Conservation (phyloP, 2,113 vertebrate genomes). For the Lasiurus borealis region DNA sequence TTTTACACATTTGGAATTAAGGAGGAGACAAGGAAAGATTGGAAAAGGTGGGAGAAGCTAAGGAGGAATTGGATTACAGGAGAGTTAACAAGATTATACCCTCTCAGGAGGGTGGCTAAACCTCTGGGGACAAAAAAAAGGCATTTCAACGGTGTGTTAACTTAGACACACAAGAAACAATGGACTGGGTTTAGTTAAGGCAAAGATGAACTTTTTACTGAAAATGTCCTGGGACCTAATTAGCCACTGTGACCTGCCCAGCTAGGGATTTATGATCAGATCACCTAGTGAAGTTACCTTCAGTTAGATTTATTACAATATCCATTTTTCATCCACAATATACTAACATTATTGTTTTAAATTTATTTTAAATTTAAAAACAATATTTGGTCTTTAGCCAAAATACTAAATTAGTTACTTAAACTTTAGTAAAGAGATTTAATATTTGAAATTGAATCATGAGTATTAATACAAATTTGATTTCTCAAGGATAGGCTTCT, state of each 20-base stretch:
- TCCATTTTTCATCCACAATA: not conserved
- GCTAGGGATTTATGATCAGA: not conserved
- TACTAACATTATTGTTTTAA: not conserved
- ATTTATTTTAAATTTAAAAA: not conserved
- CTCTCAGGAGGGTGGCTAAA: not conserved
- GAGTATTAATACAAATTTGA: not conserved
- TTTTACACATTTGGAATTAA: not conserved
- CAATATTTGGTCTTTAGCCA: not conserved
- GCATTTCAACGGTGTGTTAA: not conserved
- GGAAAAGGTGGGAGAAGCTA: not conserved
- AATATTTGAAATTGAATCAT: not conserved
- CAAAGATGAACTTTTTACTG: not conserved
- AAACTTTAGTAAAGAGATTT: not conserved
- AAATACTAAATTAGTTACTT: not conserved
- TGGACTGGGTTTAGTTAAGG: not conserved
- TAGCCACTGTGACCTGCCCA: not conserved
- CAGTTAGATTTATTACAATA: not conserved
- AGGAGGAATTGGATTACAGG: not conserved
- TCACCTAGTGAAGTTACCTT: not conserved
- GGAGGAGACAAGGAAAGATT: not conserved
- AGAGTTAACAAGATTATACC: not conserved
- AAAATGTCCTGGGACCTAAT: not conserved
- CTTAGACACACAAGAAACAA: not conserved
- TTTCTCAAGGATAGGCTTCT: slow-evolving; percentile 6
- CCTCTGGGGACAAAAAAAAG: not conserved